Evolutionary conservation across 2,888 invertebrate species (phyloP), one percentile per base, ranked within the genome.

Genomic region (Frankliniella fusca): DNA sequence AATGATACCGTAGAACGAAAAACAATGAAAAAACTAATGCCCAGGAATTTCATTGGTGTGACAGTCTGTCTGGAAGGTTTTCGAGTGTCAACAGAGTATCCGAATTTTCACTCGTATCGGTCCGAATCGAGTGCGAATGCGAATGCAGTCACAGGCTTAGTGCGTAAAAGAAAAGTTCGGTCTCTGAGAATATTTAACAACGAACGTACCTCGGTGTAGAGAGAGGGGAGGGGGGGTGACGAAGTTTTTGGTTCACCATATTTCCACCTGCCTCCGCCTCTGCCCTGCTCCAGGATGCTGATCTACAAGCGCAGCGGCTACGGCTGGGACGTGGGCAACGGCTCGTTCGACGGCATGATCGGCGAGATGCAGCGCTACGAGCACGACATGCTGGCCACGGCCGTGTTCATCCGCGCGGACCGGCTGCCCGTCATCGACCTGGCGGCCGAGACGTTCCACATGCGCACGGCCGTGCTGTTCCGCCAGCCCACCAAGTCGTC

Each of bases 401-500:
- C 87, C 2, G 86, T 89, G 79, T 91, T 92, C 86, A 91, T 92
- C 90, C 89, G 92, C 20, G 83, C 87, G 0, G 92, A 92, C 86
- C 90, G 92, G 80, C 87, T 90, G 85, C 87, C 87, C 0, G 87
- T 90, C 48, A 86, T 90, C 80, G 90, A 91, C 86, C 91, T 88
- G 86, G 88, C 90, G 65, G 89, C 90, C 0, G 92, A 91, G 85
- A 91, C 91, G 0, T 89, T 90, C 76, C 87, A 86, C 76, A 86
- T 90, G 49, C 86, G 92, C 48, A 89, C 93, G 0, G 92, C 92
- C 85, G 93, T 94, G 86, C 90, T 94, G 28, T 94, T 94, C 86
- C 91, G 92, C 81, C 92, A 93, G 86, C 94, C 94, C 1, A 92
- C 93, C 85, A 86, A 94, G 23, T 91, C 94, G 0, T 93, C 92